Evolutionary conservation across 1,140 invertebrate species (phyloP).

Genomic region (Orius insidiosus): DNA sequence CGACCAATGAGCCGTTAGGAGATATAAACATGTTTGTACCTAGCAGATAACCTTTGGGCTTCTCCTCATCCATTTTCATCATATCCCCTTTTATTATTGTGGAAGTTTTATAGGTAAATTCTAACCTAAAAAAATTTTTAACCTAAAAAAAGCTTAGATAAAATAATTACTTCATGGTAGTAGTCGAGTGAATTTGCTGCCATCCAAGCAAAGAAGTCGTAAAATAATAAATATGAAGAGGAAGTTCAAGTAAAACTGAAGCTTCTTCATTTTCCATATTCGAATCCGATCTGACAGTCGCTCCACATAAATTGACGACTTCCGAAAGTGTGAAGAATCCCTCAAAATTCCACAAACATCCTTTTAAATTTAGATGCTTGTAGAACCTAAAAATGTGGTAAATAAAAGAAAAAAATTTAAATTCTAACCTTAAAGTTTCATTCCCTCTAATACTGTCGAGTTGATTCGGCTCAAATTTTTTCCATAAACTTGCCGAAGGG

Average conservation of each 20-base stretch:
- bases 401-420: not conserved
- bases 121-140: constrained; percentile 1
- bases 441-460: not conserved
- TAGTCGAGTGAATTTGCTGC: constrained; percentile 11
- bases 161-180: constrained; percentile 4
- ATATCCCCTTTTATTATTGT: constrained; percentile 9
- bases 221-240: constrained; percentile 8
- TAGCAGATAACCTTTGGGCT: constrained; percentile 1
- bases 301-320: constrained; percentile 6
- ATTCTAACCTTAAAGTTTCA: constrained; percentile 5
- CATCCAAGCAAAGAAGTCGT: constrained; percentile 10
- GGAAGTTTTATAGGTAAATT: constrained; percentile 10
- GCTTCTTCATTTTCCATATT: constrained; percentile 11
- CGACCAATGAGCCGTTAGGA: constrained; percentile 9
- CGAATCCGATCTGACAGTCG: constrained; percentile 3
- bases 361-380: constrained; percentile 4
- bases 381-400: constrained; percentile 7
- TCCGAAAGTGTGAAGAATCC: constrained; percentile 4
- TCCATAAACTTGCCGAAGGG: too few relatives aligned
- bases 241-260: constrained; percentile 2
- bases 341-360: constrained; percentile 10
- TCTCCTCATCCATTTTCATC: not conserved
- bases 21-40: constrained; percentile 10
- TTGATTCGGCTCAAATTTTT: constrained; percentile 4
- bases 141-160: not conserved